These are phyloP conservation scores for Drosophila rellima DNA, from an alignment of 2,888 invertebrate species.

Conservation along the genomic window DNA sequence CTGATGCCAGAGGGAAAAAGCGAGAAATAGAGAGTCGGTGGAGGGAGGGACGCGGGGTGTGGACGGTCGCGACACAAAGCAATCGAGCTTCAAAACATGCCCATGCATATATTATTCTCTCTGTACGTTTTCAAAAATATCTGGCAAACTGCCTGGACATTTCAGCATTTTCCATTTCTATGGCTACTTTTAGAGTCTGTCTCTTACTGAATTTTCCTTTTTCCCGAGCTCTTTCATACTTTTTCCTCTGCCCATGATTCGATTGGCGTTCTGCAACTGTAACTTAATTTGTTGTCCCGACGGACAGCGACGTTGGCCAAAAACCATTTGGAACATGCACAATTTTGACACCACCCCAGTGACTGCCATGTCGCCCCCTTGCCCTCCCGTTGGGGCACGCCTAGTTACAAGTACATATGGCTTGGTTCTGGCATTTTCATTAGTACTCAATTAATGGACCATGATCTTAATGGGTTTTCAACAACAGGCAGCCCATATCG, in stretches of 20 bases:
- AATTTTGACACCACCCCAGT: conserved; percentile 70
- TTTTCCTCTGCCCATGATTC: conserved; percentile 48
- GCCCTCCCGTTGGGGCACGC: conserved; percentile 27
- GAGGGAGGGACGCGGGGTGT: neutral
- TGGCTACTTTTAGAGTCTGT: conserved; percentile 7
- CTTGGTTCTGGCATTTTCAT: conserved; percentile 66
- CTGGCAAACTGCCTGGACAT: conserved; percentile 49
- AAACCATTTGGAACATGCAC: conserved; percentile 76
- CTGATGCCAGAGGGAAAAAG: neutral
- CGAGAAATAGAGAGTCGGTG: neutral
- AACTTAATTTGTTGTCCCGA: conserved; percentile 69
- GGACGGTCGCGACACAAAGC: conserved; percentile 43
- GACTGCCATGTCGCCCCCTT: neutral
- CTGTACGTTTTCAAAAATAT: conserved; percentile 29
- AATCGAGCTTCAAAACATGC: conserved; percentile 60
- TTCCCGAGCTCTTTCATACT: neutral
- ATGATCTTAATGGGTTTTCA: conserved; percentile 82
- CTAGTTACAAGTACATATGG: conserved; percentile 67
- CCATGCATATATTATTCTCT: conserved; percentile 75
- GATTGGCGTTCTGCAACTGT: conserved; percentile 73
- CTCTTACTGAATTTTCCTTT: neutral
- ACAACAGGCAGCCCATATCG: conserved; percentile 56
- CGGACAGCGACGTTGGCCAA: conserved; percentile 43
- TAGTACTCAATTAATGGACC: conserved; percentile 82
- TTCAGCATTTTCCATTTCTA: conserved; percentile 21